Evolutionary conservation across 2,797 vertebrate genomes (phyloP), one percentile per base, ranked within the genome.

Genomic region (Sciurus vulgaris): DNA sequence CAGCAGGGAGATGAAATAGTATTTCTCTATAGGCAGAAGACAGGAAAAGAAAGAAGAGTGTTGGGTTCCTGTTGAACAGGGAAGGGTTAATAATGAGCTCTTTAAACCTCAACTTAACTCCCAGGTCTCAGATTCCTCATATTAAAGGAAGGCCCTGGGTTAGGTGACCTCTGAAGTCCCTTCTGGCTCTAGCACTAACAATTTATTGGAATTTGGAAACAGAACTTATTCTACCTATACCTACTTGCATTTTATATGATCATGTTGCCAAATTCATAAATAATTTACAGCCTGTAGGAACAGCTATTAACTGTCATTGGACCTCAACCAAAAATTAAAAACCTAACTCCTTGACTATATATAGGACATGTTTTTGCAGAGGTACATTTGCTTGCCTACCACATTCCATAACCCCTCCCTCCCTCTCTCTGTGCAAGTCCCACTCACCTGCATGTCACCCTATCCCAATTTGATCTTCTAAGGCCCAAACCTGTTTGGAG

Each of bases 251-350:
- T 95, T 95, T 89, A 76, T 49, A 91, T 86, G 47, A 44, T 51
- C 69, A n/a, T 89, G 67, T 38, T 91, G 90, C 91, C 79, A 89
- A 95, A 79, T 76, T 96, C 92, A 94, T 95, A 94, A 97, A 96
- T 96, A 91, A 97, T 94, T 94, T 89, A 90, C 49, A 95, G 86
- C 67, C 93, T 95, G 49, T 90, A 81, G 61, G 83, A 97, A 94
- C 30, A 96, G 74, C 61, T 94, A 98, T 96, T 97, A 97, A 70
- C 90, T 91, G 86, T 95, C 79, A 94, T 1, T 96, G 93, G 93
- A 95, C 24, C 82, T 38, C 81, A 78, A 90, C 70, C 77, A 88
- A 92, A 93, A 94, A 51, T 28, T 72, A 67, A 56, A 56, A 78
- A 41, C 15, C 49, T 73, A 92, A 24, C 74, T 30, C 92, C 47